Percentiles rank a stretch among this genome's conserved stretches.
Conservation (phyloP, 2,888 invertebrate species). For the Anodontia alba region DNA sequence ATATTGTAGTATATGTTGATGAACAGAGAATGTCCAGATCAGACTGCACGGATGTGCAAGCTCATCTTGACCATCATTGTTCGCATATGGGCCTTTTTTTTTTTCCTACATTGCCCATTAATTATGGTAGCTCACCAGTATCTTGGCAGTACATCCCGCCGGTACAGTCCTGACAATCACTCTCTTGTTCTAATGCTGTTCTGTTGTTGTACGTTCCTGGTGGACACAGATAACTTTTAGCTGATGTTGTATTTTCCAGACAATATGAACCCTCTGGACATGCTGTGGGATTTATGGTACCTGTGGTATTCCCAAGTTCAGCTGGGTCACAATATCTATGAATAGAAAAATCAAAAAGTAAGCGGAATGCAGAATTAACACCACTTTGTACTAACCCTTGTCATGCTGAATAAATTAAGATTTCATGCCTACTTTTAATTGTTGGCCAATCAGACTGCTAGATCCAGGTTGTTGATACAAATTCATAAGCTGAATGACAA, state of each 20-base stretch:
- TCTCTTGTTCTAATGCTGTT: conserved; percentile 69
- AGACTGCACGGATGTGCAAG: no score
- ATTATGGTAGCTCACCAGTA: conserved; percentile 60
- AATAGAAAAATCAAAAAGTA: background rate
- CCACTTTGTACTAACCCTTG: no score
- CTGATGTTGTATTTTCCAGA: conserved; percentile 73
- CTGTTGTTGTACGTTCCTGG: conserved; percentile 78
- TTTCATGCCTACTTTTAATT: no score
- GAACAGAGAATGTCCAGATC: no score
- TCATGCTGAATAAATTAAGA: no score
- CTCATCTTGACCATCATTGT: no score
- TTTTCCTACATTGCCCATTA: no score
- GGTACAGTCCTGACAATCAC: conserved; percentile 76
- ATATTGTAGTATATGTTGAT: no score
- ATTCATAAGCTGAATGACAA: background rate
- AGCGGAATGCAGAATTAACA: no score
- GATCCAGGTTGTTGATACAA: no score
- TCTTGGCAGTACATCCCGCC: conserved; percentile 77
- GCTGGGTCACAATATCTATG: conserved; percentile 79
- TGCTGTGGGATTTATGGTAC: conserved; percentile 71
- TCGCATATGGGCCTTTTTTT: no score
- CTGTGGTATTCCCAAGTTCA: conserved; percentile 54
- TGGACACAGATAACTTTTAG: conserved; percentile 76
- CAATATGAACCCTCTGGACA: conserved; percentile 81
- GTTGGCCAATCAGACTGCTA: no score